Evolutionary conservation across 2,797 vertebrate genomes (phyloP), one percentile per base, ranked within the genome.

Genomic region (Champsocephalus gunnari): DNA sequence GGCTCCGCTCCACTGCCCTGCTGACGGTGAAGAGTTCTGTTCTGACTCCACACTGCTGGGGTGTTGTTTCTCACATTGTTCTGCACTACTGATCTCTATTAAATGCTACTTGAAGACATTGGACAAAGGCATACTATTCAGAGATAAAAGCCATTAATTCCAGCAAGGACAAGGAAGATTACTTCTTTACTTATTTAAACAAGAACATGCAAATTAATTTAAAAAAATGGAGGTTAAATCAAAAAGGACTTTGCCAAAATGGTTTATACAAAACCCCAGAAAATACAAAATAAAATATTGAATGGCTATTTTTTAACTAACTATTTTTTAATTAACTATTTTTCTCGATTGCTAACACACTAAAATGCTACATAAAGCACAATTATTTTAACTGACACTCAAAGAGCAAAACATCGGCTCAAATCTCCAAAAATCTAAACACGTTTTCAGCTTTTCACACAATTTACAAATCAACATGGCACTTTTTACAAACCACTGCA

Each of bases 21-120:
- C 75, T 87, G 85, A 89, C 56, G 55, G 5, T 54, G 79, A 86
- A 72, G 66, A 85, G 64, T 77, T 67, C 49, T 76, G 54, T 82
- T 74, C 75, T 10, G 21, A 69, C 44, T 72, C 53, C 65, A 69
- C n/a, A 50, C 56, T 60, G 71, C 64, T 16, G 34, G 56, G 62
- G 60, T 71, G 79, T 71, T 89, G 73, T 79, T 84, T 75, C 66
- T 71, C 85, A 82, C 71, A 72, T 76, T 54, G 68, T 65, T 88
- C 73, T 53, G 82, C 87, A 66, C 83, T 69, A 38, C 66, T 87
- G 83, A 66, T 76, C 78, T 85, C 80, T 80, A 80, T 80, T 83
- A 83, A 79, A 83, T 64, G 71, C 54, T 87, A 79, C 50, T 75
- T 75, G 59, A 75, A 70, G 74, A 79, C 44, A 64, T 8, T 56